Base-by-base conservation (phyloP, 2,113 vertebrate species). In the Turnix velox region DNA sequence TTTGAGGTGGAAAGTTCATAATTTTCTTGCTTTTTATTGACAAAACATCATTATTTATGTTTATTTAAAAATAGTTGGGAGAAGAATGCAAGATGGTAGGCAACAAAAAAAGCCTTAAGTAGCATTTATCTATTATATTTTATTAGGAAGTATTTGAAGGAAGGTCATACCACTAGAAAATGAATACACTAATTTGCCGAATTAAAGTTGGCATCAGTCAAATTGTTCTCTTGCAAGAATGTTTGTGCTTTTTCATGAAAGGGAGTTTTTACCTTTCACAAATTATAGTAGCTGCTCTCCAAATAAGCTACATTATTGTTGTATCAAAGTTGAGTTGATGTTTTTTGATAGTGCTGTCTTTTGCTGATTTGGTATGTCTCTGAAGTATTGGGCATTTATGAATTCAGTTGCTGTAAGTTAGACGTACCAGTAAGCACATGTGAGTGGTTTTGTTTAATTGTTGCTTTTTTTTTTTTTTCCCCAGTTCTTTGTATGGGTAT, bases 1-100 rank as follows among this genome's bases (percentile, higher is more conserved):
- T 94, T 86, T 84, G 86, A 97, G 82, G 61, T 91, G 58, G 95
- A 94, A 96, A 92, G 75, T 94, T 97, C 55, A 87, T 93, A 89
- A 66, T 96, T 96, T 88, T 93, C 84, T 90, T 8, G 40, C 39
- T 84, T 95, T 93, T 93, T 96, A 20, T 87, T 96, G 84, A 95
- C 96, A 82, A 93, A 95, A 71, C 51, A 46, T 63, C 37, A 16
- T 93, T 95, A 55, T 81, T 95, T 82, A 74, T 63, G 55, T 75
- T 45, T 40, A n/a, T n/a, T n/a, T n/a, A n/a, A n/a, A 8, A 92
- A 73, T 93, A 94, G 68, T 72, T 80, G 49, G 92, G 48, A 39
- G 76, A 54, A 75, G 67, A 95, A 71, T 88, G 51, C 58, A 93
- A 59, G 7, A 39, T 48, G 33, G 20, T 37, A 31, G 48, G 54